Base-by-base conservation (phyloP, 2,888 invertebrate species). In the Acrocyrtus sp. region DNA sequence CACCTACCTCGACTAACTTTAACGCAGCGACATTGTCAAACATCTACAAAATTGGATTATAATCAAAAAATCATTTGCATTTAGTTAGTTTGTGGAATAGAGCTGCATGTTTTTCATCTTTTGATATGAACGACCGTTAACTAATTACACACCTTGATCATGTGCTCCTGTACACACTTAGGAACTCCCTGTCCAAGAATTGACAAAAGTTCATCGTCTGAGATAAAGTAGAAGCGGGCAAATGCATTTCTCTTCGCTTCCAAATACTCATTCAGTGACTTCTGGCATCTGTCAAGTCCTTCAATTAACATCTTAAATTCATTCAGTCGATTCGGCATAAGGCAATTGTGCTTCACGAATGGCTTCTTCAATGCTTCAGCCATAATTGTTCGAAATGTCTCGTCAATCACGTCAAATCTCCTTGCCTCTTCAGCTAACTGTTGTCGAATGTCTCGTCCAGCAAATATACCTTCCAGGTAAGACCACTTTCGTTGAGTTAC, bases 151-250 rank as follows among this genome's bases (percentile, higher is more conserved):
- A 91, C 92, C 88, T 96, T 96, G 63, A 95, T 92, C 88, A 96
- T 93, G 83, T 96, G 95, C 82, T 95, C 94, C 84, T 96, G 96
- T 8, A 96, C 94, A 81, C 92, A 91, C 61, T 87, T 87, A 10
- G 93, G 91, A 76, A 93, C 91, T 78, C 91, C 93, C 83, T 92
- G 94, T 15, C 96, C 96, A 58, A 96, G 87, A 81, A 96, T 94
- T 1, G 93, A 92, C 6, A 97, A 87, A 78, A 96, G 84, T 84
- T 96, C 96, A 82, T 96, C 95, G 27, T 96, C 96, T 2, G 96
- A 96, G 82, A 96, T 93, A 84, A 96, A 96, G 86, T 93, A 96
- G 85, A 96, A 96, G 58, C 96, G 85, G 2, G 96, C 94, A 84
- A 96, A 96, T 76, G 93, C 89, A 74, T 92, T 89, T 53, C 96